phyloP scores from a whole-genome alignment of 2,797 vertebrate species.

The Microchirus variegatus region DNA sequence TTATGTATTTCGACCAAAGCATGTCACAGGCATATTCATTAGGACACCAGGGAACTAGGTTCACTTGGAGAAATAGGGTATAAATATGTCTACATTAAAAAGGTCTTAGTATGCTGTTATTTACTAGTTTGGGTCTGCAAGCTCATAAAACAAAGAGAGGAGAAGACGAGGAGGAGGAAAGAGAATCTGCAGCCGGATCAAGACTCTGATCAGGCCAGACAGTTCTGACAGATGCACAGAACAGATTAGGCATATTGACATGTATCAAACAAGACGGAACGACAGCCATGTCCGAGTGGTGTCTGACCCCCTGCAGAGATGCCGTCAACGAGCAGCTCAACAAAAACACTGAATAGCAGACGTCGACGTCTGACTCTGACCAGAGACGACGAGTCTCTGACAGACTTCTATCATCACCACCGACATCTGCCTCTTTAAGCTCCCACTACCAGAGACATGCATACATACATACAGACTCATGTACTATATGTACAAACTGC shows the following conservation, averaged over 20 bases:
- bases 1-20: too few relatives aligned
- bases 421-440: constrained; percentile 34
- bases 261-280: constrained; percentile 71
- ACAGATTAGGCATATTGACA: constrained; percentile 78
- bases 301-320: constrained; percentile 66
- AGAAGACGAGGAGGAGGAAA: constrained; percentile 10
- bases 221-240: constrained; percentile 78
- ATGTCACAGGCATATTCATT: too few relatives aligned
- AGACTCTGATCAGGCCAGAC: constrained; percentile 73
- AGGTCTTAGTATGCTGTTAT: constrained; percentile 30
- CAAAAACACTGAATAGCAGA: constrained; percentile 43
- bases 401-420: constrained; percentile 42
- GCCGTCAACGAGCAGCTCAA: constrained; percentile 41
- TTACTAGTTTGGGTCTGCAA: constrained; percentile 27
- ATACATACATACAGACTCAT: constrained; percentile 6
- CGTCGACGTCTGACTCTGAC: constrained; percentile 49
- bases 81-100: too few relatives aligned
- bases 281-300: constrained; percentile 48
- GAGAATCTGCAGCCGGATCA: constrained; percentile 45
- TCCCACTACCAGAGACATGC: constrained; percentile 22
- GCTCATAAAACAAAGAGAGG: constrained; percentile 39
- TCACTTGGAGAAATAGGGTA: too few relatives aligned
- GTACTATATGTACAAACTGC: neutral
- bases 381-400: constrained; percentile 50
- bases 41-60: too few relatives aligned